A percentile compares a stretch with the other conserved stretches of the same genome.
Evolutionary conservation across 2,888 invertebrate genomes (phyloP).

Genomic region (Leucozona laternaria): DNA sequence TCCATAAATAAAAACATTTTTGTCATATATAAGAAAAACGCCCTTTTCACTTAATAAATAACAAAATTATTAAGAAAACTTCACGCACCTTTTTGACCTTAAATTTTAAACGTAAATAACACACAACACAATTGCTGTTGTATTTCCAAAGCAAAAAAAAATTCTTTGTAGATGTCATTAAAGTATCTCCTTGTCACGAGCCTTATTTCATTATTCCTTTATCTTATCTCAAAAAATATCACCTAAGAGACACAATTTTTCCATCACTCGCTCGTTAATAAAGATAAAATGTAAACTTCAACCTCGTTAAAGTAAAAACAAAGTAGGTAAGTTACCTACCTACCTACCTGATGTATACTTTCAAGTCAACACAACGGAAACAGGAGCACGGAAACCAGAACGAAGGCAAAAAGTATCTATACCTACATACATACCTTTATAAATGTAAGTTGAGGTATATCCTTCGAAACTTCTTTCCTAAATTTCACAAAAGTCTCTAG

Average conservation of each 20-base stretch:
- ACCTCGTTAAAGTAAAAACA: slow-evolving; percentile 65
- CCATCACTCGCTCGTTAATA: slow-evolving; percentile 47
- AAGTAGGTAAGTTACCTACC: slow-evolving; percentile 14
- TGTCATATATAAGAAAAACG: no score
- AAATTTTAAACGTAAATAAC: neutral
- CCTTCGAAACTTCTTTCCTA: slow-evolving; percentile 61
- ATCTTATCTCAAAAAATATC: slow-evolving; percentile 27
- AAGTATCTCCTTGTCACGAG: slow-evolving; percentile 25
- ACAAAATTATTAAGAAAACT: neutral
- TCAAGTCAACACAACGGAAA: slow-evolving; percentile 38
- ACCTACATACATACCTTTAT: no score
- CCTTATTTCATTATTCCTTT: slow-evolving; percentile 18
- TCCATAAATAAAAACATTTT: no score
- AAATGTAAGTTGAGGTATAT: slow-evolving; percentile 12
- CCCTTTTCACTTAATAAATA: neutral
- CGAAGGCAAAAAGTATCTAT: neutral
- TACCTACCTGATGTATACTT: slow-evolving; percentile 9
- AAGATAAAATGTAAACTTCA: slow-evolving; percentile 58
- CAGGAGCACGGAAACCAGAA: slow-evolving; percentile 7
- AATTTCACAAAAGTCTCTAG: slow-evolving; percentile 55
- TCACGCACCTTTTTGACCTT: neutral
- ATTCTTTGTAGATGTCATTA: neutral
- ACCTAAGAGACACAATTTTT: slow-evolving; percentile 46
- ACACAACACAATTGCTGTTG: neutral
- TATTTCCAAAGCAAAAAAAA: neutral